Conservation (phyloP, 2,888 invertebrate species). For the Meiosimyza decipiens region DNA sequence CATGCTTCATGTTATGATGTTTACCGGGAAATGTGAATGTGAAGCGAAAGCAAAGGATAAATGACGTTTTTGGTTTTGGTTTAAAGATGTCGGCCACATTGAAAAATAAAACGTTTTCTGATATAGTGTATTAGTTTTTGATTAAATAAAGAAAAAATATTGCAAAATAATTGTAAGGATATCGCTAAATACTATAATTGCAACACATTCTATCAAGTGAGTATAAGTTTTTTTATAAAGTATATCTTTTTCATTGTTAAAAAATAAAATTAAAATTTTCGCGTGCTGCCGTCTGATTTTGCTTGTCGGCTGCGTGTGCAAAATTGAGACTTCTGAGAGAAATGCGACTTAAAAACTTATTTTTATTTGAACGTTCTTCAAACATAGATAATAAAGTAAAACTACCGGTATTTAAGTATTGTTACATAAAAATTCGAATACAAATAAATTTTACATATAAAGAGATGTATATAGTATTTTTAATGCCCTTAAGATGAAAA, state of each 20-base stretch:
- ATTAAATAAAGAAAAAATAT: slow-evolving; percentile 27
- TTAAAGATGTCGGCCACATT: slow-evolving; percentile 44
- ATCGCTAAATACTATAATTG: slow-evolving; percentile 28
- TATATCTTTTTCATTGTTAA: background rate
- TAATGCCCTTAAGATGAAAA: background rate
- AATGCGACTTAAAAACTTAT: slow-evolving; percentile 26
- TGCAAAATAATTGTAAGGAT: slow-evolving; percentile 1
- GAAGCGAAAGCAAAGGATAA: slow-evolving; percentile 15
- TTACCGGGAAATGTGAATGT: background rate
- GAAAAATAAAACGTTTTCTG: slow-evolving; percentile 45
- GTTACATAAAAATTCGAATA: background rate
- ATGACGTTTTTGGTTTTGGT: background rate
- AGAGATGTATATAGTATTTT: too few relatives aligned
- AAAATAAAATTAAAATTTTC: slow-evolving; percentile 26
- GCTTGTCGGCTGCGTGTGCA: slow-evolving; percentile 16
- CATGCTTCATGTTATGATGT: too few relatives aligned
- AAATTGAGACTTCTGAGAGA: slow-evolving; percentile 33
- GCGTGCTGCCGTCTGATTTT: slow-evolving; percentile 33
- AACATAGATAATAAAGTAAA: background rate
- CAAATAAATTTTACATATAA: background rate
- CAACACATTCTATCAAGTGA: slow-evolving; percentile 28
- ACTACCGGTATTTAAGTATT: background rate
- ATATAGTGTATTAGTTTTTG: slow-evolving; percentile 33
- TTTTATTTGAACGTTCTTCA: slow-evolving; percentile 1
- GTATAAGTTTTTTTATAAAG: slow-evolving; percentile 33